Percentiles rank a stretch among this genome's conserved stretches.
These are phyloP conservation scores for Leptinotarsa defecta DNA, from an alignment of 1,140 invertebrate genomes.

Conservation along the genomic window DNA sequence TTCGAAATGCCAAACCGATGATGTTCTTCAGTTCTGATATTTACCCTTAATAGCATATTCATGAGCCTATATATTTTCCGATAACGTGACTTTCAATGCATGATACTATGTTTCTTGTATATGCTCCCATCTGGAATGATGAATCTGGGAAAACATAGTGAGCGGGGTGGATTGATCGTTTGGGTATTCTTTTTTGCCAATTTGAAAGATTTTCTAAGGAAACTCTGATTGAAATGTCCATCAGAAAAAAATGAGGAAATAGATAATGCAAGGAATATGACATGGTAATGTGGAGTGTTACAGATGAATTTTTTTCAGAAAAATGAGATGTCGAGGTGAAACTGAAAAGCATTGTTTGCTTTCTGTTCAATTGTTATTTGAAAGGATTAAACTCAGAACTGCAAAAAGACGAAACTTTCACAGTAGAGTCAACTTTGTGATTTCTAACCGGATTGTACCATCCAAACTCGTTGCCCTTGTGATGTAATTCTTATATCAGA, in stretches of 20 bases:
- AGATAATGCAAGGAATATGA: neutral
- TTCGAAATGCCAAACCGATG: neutral
- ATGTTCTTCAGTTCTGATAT: neutral
- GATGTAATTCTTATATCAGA: no score
- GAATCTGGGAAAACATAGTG: neutral
- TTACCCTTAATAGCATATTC: neutral
- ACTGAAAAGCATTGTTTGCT: no score
- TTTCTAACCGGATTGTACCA: no score
- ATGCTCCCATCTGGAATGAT: neutral
- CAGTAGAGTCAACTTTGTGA: no score
- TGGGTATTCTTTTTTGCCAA: neutral
- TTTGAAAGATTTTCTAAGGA: neutral
- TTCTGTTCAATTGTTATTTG: no score
- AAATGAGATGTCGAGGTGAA: no score
- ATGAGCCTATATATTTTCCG: neutral
- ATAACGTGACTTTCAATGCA: neutral
- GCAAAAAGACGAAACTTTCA: no score
- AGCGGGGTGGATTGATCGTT: neutral
- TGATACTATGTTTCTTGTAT: neutral
- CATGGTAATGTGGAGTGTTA: no score
- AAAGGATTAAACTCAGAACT: no score
- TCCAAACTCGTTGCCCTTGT: no score
- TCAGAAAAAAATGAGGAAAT: neutral
- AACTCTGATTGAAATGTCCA: neutral
- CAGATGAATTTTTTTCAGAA: no score